A percentile compares a stretch with the other conserved stretches of the same genome.
Conservation (phyloP, 2,888 invertebrate genomes). For the Oscheius sp. region DNA sequence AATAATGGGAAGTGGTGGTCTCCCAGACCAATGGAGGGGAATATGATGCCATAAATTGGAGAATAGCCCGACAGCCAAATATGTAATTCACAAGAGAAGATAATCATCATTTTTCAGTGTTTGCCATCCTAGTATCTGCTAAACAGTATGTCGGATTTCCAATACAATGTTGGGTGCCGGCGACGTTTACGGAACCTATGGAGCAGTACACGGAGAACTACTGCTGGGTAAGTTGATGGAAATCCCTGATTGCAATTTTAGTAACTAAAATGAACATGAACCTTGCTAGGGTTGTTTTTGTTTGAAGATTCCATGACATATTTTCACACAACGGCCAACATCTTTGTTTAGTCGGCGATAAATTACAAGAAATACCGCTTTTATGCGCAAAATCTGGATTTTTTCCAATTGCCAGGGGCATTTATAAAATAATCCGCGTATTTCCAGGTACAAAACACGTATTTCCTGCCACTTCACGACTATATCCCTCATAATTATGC, state of each 20-base stretch:
- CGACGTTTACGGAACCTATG: slow-evolving; percentile 74
- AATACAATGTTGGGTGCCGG: slow-evolving; percentile 74
- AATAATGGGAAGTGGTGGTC: neutral
- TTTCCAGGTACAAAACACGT: slow-evolving; percentile 66
- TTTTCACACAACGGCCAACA: too few species aligned
- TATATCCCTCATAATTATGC: slow-evolving; percentile 72
- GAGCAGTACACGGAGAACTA: slow-evolving; percentile 74
- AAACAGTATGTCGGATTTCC: slow-evolving; percentile 73
- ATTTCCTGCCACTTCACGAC: slow-evolving; percentile 72
- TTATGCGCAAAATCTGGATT: too few species aligned
- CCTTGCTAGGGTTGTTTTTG: too few species aligned
- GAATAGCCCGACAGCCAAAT: neutral
- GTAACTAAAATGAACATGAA: too few species aligned
- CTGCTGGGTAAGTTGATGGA: slow-evolving; percentile 67
- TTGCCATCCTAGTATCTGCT: slow-evolving; percentile 72
- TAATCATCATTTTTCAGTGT: slow-evolving; percentile 64
- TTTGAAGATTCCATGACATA: too few species aligned
- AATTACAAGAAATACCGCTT: too few species aligned
- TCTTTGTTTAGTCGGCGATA: too few species aligned
- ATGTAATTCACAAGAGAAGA: neutral
- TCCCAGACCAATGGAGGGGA: slow-evolving; percentile 4
- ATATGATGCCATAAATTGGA: slow-evolving; percentile 1
- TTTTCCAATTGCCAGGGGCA: too few species aligned
- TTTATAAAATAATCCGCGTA: too few species aligned
- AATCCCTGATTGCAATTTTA: too few species aligned